Conservation (phyloP, 2,888 invertebrate genomes). For the Trichogramma evanescens region DNA sequence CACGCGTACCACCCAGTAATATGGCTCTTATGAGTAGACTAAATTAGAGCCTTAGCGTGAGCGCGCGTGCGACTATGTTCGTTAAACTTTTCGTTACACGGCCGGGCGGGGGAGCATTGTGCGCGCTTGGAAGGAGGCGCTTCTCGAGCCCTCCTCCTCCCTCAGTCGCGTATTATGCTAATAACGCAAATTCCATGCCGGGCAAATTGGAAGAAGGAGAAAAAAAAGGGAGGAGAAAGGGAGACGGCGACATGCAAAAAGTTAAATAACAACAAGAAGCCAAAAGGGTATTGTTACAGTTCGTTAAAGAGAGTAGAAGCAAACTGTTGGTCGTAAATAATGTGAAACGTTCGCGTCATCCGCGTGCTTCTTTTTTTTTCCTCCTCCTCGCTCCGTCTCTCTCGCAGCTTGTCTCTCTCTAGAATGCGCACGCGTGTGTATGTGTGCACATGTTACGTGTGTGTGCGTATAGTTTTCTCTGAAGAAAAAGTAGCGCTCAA, state of each 20-base stretch:
- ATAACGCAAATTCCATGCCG: neutral
- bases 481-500: neutral
- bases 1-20: no score
- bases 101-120: neutral
- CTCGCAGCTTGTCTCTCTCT: slow-evolving; percentile 10
- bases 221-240: neutral
- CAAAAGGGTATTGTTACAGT: neutral
- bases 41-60: neutral
- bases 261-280: no score
- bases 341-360: slow-evolving; percentile 8
- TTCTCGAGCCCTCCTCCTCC: neutral
- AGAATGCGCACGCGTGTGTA: neutral
- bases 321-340: slow-evolving; percentile 5
- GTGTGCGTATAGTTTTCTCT: neutral
- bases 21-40: neutral
- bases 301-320: neutral
- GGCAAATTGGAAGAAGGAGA: neutral
- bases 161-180: no score
- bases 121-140: neutral
- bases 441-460: neutral
- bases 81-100: neutral
- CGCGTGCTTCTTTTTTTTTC: neutral
- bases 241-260: neutral
- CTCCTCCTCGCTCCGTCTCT: neutral
- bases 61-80: neutral